phyloP scores from a whole-genome alignment of 2,888 invertebrate genomes.

The Anthophora plumipes region DNA sequence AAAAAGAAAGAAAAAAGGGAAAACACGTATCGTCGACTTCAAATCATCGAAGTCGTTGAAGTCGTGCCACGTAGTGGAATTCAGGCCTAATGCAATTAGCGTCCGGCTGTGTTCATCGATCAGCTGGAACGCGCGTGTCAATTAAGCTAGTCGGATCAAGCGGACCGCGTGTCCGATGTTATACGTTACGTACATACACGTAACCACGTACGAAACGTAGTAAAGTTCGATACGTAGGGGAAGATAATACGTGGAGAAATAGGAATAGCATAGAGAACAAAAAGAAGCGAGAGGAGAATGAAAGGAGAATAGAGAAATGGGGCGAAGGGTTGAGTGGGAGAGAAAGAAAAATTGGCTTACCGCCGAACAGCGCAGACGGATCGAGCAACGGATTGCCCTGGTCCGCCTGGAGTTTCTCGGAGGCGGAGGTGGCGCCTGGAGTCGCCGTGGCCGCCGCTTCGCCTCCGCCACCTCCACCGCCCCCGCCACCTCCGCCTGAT shows the following conservation, averaged over 20 bases:
- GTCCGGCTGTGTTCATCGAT: conserved; percentile 22
- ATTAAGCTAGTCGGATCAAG: conserved; percentile 16
- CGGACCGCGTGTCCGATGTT: not conserved
- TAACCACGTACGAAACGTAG: not conserved
- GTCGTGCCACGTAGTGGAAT: conserved; percentile 3
- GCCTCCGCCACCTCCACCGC: conserved; percentile 86
- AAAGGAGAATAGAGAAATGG: not conserved
- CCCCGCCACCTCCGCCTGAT: conserved; percentile 84
- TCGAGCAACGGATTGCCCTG: conserved; percentile 90
- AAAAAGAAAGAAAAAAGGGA: too few relatives aligned
- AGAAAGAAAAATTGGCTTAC: conserved; percentile 83
- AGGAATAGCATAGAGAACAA: not conserved
- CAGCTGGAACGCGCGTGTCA: conserved; percentile 30
- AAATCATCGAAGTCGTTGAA: not conserved
- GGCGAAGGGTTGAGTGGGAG: too few relatives aligned
- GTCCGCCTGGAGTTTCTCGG: conserved; percentile 87
- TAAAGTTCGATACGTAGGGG: not conserved
- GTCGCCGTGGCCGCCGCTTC: conserved; percentile 85
- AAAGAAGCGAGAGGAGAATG: not conserved
- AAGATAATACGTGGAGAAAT: too few relatives aligned
- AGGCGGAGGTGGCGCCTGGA: conserved; percentile 86
- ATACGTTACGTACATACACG: not conserved
- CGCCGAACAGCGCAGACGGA: conserved; percentile 91
- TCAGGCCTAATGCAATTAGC: conserved; percentile 15
- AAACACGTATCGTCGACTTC: too few relatives aligned